Evolutionary conservation across 2,888 invertebrate species (phyloP).

Genomic region (Euphydryas editha): DNA sequence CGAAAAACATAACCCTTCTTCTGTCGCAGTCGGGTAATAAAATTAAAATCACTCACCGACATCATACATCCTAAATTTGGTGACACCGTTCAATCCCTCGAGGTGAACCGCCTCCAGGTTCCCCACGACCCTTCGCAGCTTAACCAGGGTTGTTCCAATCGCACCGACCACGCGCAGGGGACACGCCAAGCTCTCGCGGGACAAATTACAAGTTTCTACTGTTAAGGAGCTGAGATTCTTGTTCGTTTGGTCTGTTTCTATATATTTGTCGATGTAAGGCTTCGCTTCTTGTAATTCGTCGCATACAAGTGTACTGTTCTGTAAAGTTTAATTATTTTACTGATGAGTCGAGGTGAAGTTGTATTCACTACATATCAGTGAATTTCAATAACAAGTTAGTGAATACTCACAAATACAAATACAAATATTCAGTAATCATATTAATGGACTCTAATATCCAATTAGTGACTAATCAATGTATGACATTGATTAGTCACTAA

Average conservation of each 20-base stretch:
- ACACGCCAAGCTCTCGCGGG: background rate
- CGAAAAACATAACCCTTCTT: too few species aligned
- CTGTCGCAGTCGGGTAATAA: too few species aligned
- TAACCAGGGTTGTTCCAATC: background rate
- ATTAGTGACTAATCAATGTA: too few species aligned
- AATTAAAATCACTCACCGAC: background rate
- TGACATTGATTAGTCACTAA: too few species aligned
- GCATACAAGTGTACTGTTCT: slow-evolving; percentile 7
- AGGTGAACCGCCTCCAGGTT: background rate
- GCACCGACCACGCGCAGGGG: background rate
- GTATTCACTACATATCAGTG: too few species aligned
- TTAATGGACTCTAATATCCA: too few species aligned
- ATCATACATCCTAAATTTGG: slow-evolving; percentile 1
- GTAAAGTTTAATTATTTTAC: background rate
- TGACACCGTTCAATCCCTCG: background rate
- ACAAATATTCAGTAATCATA: too few species aligned
- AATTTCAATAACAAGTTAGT: too few species aligned
- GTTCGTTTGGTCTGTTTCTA: background rate
- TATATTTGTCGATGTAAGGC: slow-evolving; percentile 5
- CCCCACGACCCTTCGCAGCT: background rate
- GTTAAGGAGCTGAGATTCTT: background rate
- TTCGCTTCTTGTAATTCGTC: slow-evolving; percentile 8
- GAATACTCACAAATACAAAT: too few species aligned
- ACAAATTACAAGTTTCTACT: background rate
- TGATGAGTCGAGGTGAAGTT: background rate